Conservation (phyloP, 2,797 vertebrate genomes). For the Huso huso region DNA sequence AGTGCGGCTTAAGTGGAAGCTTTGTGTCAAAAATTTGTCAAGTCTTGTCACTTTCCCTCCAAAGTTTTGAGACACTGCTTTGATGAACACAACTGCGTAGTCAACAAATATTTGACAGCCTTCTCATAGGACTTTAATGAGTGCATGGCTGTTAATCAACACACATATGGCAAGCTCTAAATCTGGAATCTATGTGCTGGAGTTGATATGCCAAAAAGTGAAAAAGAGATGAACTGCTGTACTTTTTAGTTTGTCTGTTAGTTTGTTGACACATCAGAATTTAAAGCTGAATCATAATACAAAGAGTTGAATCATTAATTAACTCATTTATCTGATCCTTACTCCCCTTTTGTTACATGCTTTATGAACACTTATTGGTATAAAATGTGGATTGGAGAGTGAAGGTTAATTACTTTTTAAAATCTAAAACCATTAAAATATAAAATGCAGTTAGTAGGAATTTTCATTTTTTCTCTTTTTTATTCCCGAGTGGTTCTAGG, state of each 20-base stretch:
- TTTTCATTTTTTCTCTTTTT: too few relatives aligned
- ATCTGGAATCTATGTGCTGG: neutral
- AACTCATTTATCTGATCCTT: neutral
- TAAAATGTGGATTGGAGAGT: too few relatives aligned
- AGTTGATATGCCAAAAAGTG: neutral
- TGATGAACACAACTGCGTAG: neutral
- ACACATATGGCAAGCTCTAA: neutral
- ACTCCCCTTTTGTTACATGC: neutral
- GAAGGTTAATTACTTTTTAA: too few relatives aligned
- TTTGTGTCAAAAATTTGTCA: too few relatives aligned
- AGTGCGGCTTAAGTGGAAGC: too few relatives aligned
- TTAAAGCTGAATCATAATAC: neutral
- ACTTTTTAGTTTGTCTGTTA: neutral
- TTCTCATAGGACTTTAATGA: neutral
- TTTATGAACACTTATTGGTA: too few relatives aligned
- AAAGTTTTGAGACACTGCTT: neutral
- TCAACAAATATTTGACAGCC: conserved; percentile 7
- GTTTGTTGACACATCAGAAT: neutral
- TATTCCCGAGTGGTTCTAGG: too few relatives aligned
- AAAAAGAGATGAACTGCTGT: neutral
- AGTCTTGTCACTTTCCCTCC: neutral
- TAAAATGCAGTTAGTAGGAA: too few relatives aligned
- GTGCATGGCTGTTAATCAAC: conserved; percentile 3
- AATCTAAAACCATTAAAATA: too few relatives aligned
- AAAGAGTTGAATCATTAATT: conserved; percentile 4